A percentile compares a stretch with the other conserved stretches of the same genome.
These are phyloP conservation scores for Antrozous pallidus DNA, from an alignment of 2,797 vertebrate species.

Conservation along the genomic window DNA sequence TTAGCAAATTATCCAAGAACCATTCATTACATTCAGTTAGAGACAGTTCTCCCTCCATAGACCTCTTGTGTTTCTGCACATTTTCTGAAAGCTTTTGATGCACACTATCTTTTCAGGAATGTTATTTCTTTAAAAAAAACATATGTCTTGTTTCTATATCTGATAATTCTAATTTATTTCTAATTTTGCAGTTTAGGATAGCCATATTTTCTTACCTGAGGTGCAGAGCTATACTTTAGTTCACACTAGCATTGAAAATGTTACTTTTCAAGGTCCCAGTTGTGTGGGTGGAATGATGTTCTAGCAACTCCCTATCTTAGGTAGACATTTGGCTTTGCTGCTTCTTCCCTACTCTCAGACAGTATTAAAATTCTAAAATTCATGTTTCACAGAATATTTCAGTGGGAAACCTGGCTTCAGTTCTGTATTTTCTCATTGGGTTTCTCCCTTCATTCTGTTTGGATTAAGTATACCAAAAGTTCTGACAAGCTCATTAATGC, in stretches of 20 bases:
- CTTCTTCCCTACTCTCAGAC: background rate
- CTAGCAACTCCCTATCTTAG: background rate
- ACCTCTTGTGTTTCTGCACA: background rate
- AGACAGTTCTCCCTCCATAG: background rate
- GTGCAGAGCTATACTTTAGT: background rate
- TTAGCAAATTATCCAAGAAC: background rate
- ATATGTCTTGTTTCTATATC: background rate
- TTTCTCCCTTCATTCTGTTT: background rate
- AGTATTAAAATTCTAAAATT: background rate
- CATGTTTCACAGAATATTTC: background rate
- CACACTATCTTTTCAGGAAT: background rate
- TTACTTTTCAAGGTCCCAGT: background rate
- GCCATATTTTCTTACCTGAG: background rate
- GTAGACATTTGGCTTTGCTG: background rate
- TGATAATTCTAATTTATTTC: background rate
- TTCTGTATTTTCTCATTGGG: background rate
- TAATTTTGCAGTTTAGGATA: background rate
- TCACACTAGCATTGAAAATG: background rate
- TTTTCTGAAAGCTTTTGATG: background rate
- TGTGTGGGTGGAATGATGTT: background rate
- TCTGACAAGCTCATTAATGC: background rate
- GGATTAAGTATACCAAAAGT: background rate
- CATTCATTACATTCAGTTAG: background rate
- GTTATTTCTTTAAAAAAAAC: too few species aligned
- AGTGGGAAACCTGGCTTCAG: background rate